These are phyloP conservation scores for Seriola rivoliana DNA, from an alignment of 2,113 vertebrate genomes.

Conservation along the genomic window DNA sequence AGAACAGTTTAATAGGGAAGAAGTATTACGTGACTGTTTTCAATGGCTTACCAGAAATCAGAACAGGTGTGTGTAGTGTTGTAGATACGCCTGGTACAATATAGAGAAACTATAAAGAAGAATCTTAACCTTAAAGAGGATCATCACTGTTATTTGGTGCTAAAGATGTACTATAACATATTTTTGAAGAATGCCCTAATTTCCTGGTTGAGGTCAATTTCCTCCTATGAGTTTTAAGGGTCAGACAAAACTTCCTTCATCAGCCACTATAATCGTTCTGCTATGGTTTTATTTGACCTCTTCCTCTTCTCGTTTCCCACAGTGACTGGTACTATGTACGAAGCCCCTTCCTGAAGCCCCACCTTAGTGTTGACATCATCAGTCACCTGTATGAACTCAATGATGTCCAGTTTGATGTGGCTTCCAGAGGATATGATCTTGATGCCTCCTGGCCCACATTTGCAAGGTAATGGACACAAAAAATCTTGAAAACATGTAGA, in stretches of 20 bases:
- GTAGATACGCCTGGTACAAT: not conserved
- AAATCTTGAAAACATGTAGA: not conserved
- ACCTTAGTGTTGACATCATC: conserved; percentile 92
- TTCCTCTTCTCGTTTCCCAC: conserved; percentile 22
- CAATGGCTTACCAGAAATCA: not conserved
- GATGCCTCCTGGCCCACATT: conserved; percentile 96
- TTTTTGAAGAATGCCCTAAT: not conserved
- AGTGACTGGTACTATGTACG: conserved; percentile 97
- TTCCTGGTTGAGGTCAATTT: not conserved
- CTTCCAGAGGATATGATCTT: conserved; percentile 93
- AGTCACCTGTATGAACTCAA: conserved; percentile 95
- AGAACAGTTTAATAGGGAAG: not conserved
- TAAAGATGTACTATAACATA: not conserved
- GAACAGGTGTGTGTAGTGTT: not conserved
- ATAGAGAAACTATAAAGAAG: not conserved
- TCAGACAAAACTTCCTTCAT: not conserved
- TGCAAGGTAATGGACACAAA: conserved; percentile 87
- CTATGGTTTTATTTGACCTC: not conserved
- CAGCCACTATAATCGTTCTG: not conserved
- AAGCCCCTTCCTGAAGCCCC: conserved; percentile 93
- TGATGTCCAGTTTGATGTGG: conserved; percentile 92
- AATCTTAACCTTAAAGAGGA: not conserved
- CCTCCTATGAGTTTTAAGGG: not conserved
- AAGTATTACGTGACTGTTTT: not conserved
- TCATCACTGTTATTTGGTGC: not conserved